Evolutionary conservation across 2,113 vertebrate genomes (phyloP).

Genomic region (Syngnathus scovelli): DNA sequence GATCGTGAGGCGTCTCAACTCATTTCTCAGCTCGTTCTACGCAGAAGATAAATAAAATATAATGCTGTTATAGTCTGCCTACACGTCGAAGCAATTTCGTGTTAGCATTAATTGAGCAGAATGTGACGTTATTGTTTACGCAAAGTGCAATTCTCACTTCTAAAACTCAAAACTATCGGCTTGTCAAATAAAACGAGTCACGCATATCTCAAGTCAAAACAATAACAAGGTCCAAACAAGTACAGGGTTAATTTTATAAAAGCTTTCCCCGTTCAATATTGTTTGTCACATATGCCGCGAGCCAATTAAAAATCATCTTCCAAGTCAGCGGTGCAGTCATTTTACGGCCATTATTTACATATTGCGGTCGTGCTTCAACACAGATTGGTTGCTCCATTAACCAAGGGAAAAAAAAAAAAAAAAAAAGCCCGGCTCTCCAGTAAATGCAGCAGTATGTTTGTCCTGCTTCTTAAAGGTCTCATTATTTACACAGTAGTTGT

Average conservation of each 20-base stretch:
- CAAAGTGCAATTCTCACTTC: too few species aligned
- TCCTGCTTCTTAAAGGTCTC: conserved; percentile 2
- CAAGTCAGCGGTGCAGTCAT: background rate
- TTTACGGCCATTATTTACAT: background rate
- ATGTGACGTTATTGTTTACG: too few species aligned
- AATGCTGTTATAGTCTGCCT: too few species aligned
- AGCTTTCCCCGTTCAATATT: background rate
- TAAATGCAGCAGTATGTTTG: background rate
- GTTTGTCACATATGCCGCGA: background rate
- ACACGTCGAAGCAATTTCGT: too few species aligned
- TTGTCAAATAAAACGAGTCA: too few species aligned
- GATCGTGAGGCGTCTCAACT: too few species aligned
- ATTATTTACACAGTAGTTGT: conserved; percentile 2
- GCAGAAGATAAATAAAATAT: too few species aligned
- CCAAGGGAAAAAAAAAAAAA: background rate
- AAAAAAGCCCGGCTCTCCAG: background rate
- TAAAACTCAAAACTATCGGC: too few species aligned
- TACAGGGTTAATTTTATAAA: background rate
- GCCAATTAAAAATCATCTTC: background rate
- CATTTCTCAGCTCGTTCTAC: too few species aligned
- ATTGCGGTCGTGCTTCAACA: background rate
- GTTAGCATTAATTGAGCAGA: too few species aligned
- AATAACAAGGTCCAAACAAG: background rate
- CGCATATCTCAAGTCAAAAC: too few species aligned
- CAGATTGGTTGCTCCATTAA: background rate